Evolutionary conservation across 2,113 vertebrate genomes (phyloP).

Genomic region (Ictidomys tridecemlineatus): DNA sequence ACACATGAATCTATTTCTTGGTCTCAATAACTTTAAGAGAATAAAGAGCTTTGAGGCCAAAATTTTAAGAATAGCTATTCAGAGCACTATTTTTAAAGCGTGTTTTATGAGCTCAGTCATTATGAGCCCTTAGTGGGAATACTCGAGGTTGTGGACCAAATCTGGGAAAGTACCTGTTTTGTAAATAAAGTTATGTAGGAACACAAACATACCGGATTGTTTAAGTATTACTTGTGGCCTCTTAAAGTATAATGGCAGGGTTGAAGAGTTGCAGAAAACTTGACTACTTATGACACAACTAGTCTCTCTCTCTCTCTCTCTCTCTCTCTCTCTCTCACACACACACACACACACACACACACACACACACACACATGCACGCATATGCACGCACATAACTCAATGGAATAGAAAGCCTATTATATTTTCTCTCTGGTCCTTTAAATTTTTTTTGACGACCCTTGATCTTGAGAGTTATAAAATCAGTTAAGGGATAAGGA

Average conservation of each 20-base stretch:
- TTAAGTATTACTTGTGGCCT: neutral
- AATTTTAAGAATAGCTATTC: neutral
- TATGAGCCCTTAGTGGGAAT: neutral
- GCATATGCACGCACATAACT: neutral
- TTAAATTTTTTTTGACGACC: neutral
- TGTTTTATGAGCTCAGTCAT: neutral
- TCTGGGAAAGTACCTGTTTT: neutral
- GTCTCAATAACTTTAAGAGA: neutral
- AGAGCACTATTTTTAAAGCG: neutral
- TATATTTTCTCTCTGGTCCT: neutral
- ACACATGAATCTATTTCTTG: neutral
- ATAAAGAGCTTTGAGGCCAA: neutral
- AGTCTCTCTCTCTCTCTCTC: no score
- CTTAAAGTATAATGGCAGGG: neutral
- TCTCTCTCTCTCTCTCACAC: neutral
- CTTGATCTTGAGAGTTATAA: neutral
- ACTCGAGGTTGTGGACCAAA: neutral
- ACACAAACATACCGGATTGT: neutral
- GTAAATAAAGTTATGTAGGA: slow-evolving; percentile 54
- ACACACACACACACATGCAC: neutral
- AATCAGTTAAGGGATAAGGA: neutral
- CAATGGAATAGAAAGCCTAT: neutral
- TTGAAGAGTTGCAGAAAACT: neutral
- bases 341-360: neutral
- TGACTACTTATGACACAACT: neutral